Conservation (phyloP, 2,113 vertebrate species). For the Coracopsis vasa region DNA sequence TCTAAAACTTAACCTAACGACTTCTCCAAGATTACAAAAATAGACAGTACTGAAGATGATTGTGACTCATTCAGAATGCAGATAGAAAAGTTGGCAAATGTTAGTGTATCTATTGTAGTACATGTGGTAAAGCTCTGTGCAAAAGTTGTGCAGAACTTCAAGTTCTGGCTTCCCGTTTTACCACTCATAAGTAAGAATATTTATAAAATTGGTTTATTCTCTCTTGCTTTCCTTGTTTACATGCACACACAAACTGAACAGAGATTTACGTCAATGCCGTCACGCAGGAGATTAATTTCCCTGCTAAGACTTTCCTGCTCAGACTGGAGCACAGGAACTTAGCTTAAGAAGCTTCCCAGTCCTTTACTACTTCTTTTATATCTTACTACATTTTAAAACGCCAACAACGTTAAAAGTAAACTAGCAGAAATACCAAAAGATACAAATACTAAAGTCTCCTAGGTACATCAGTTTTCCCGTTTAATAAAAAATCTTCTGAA, state of each 20-base stretch:
- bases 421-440: neutral
- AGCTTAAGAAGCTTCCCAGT: neutral
- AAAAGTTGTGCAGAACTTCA: neutral
- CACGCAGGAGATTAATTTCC: constrained; percentile 23
- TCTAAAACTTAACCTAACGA: constrained; percentile 61
- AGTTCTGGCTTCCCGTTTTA: neutral
- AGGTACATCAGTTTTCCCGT: neutral
- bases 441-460: neutral
- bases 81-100: constrained; percentile 2
- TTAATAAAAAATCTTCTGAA: neutral
- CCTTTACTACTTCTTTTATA: neutral
- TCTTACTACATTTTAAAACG: neutral
- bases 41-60: constrained; percentile 18
- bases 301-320: constrained; percentile 4
- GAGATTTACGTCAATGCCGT: neutral
- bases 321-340: neutral
- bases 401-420: neutral
- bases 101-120: neutral
- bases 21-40: constrained; percentile 51
- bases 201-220: constrained; percentile 9
- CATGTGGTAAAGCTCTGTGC: neutral
- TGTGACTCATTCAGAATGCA: constrained; percentile 51
- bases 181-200: neutral
- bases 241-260: neutral
- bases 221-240: constrained; percentile 29